Evolutionary conservation across 1,140 invertebrate genomes (phyloP).

Genomic region (Dendroctonus ponderosae): DNA sequence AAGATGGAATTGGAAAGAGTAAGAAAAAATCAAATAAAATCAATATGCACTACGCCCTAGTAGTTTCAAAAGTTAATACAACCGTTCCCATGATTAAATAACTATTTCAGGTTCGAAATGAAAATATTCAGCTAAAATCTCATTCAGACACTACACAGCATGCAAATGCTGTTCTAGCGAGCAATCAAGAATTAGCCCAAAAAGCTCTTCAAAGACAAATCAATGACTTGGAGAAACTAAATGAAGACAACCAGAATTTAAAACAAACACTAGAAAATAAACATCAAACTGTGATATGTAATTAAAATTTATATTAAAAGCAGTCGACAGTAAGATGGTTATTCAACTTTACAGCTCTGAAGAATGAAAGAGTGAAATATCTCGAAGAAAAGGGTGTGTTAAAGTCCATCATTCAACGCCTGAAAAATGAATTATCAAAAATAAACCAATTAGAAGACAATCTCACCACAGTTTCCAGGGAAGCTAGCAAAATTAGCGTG

Average conservation of each 20-base stretch:
- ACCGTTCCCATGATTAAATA: too few relatives aligned
- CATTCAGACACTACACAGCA: conserved; percentile 13
- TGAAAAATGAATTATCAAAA: conserved; percentile 41
- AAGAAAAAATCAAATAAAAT: neutral
- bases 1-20: conserved; percentile 38
- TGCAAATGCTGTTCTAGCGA: conserved; percentile 15
- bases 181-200: conserved; percentile 34
- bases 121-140: conserved; percentile 25
- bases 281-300: conserved; percentile 38
- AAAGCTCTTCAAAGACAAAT: conserved; percentile 36
- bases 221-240: conserved; percentile 37
- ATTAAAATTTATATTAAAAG: neutral
- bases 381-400: conserved; percentile 45
- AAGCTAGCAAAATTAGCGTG: conserved; percentile 44
- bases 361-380: conserved; percentile 43
- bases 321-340: neutral
- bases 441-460: conserved; percentile 41
- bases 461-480: conserved; percentile 39
- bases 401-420: conserved; percentile 42
- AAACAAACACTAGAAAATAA: conserved; percentile 38
- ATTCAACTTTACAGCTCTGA: conserved; percentile 33
- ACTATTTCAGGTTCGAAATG: conserved; percentile 24
- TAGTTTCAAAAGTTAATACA: neutral
- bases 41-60: neutral
- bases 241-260: conserved; percentile 33